phyloP scores from a whole-genome alignment of 2,797 vertebrate species.

The Triplophysa yarkandensis region DNA sequence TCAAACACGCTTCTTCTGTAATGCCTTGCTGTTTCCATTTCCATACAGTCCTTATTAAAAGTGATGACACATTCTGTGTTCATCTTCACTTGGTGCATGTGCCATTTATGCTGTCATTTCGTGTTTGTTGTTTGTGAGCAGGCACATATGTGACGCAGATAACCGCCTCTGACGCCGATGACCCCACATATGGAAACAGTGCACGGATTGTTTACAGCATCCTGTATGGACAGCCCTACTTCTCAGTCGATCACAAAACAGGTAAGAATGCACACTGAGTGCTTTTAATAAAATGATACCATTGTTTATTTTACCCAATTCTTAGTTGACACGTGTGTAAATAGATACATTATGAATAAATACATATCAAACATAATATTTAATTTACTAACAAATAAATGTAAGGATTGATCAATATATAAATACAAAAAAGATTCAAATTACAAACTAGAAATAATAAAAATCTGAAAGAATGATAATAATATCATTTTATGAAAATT shows the following conservation, averaged over 20 bases:
- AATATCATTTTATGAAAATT: too few relatives aligned
- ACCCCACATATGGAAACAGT: constrained; percentile 92
- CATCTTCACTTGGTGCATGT: not conserved
- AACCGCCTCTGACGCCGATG: constrained; percentile 90
- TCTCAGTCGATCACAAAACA: constrained; percentile 94
- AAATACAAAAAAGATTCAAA: too few relatives aligned
- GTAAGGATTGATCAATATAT: too few relatives aligned
- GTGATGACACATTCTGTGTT: not conserved
- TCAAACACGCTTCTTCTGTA: constrained; percentile 6
- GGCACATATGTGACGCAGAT: constrained; percentile 92
- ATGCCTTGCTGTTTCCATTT: not conserved
- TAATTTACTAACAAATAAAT: too few relatives aligned
- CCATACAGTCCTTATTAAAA: not conserved
- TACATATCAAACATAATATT: too few relatives aligned
- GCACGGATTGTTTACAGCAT: constrained; percentile 93
- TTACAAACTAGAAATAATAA: too few relatives aligned
- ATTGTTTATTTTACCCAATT: not conserved
- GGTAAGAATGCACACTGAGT: constrained; percentile 76
- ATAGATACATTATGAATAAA: too few relatives aligned
- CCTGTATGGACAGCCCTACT: constrained; percentile 92
- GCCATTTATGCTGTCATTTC: not conserved
- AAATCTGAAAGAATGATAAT: too few relatives aligned
- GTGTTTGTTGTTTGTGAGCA: constrained; percentile 58
- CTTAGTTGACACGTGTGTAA: too few relatives aligned
- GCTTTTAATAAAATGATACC: not conserved